Base-by-base conservation (phyloP, 2,113 vertebrate genomes). In the Tenrec ecaudatus region DNA sequence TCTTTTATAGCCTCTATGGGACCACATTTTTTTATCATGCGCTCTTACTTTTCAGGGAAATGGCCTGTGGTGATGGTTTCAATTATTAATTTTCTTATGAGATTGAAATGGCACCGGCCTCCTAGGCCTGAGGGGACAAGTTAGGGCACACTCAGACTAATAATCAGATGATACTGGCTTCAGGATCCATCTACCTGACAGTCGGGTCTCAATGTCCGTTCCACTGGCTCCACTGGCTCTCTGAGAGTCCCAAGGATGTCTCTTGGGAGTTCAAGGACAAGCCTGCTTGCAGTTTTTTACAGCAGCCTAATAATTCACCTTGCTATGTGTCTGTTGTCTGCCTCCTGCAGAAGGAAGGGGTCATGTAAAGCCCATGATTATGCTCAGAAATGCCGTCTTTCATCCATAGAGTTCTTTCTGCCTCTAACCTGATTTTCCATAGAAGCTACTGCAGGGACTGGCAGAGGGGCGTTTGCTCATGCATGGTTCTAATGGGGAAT, bases 1-100 rank as follows among this genome's bases (percentile, higher is more conserved):
- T 94, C 17, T 78, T 89, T 69, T 91, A 47, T 84, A 82, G 88
- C 69, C 91, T 92, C 71, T 82, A 90, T 79, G 7, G 27, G 57
- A 33, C 29, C 64, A 85, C 60, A 76, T 58, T 43, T 43, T 87
- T 62, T 86, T 90, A 53, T 81, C 47, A 40, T 76, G 23, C 29
- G 12, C 15, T 83, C 22, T 17, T 40, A 29, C 85, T 81, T 27
- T 53, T 3, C 10, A 76, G 40, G 58, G 66, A 33, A 83, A 25
- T 89, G 87, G 71, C 29, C n/a, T n/a, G 22, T 2, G 11, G 47
- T n/a, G 4, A 60, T 83, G 3, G 1, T 64, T 66, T 91, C 19
- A 86, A 77, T 43, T 33, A 81, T 27, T 85, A 3, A 9, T 92
- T 71, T 79, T 68, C 17, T 64, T 20, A 29, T 71, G 10, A 6